phyloP scores from a whole-genome alignment of 2,113 vertebrate genomes.

The Nothoprocta perdicaria region DNA sequence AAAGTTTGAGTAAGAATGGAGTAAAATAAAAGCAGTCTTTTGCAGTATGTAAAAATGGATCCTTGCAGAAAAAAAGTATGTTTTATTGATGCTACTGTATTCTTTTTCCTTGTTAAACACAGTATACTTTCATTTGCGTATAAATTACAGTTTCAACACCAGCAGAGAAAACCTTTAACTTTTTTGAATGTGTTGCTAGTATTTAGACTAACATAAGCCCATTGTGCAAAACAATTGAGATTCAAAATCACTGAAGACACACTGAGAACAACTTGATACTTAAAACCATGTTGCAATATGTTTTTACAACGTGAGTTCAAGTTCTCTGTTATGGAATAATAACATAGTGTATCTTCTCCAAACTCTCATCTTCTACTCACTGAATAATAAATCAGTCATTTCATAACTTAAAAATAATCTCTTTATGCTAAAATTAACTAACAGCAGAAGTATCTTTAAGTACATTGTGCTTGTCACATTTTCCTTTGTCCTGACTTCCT shows the following conservation, averaged over 20 bases:
- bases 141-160: background rate
- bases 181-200: background rate
- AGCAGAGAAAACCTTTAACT: background rate
- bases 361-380: background rate
- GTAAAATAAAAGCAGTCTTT: background rate
- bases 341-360: background rate
- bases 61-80: background rate
- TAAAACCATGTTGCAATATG: background rate
- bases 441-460: background rate
- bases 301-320: background rate
- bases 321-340: background rate
- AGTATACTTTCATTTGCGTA: background rate
- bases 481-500: background rate
- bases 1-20: background rate
- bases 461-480: background rate
- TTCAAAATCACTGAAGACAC: background rate
- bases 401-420: background rate
- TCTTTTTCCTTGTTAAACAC: background rate
- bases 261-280: background rate
- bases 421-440: background rate
- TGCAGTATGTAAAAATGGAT: background rate
- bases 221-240: background rate
- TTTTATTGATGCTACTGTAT: background rate
- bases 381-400: background rate
- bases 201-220: background rate